A percentile compares a stretch with the other conserved stretches of the same genome.
phyloP scores from a whole-genome alignment of 37 sponge, comb jelly and placozoan genomes.

The Tethya wilhelma region DNA sequence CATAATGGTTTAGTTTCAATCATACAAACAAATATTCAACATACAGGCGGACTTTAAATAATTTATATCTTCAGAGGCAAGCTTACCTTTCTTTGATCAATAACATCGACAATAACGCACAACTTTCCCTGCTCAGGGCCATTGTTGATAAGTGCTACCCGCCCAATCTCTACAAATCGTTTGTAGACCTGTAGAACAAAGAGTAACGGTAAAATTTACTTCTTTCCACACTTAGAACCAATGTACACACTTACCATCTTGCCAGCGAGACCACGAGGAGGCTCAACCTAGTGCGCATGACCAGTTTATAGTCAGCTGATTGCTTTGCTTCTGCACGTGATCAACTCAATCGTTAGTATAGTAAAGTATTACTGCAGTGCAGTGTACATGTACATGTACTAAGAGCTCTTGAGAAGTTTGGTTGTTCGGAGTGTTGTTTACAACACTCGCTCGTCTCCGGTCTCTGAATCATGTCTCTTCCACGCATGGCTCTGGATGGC shows the following conservation, averaged over 20 bases:
- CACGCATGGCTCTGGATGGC: slow-evolving; percentile 3
- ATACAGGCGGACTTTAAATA: too few species aligned
- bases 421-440: too few species aligned
- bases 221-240: background rate
- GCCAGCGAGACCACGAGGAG: slow-evolving; percentile 4
- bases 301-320: background rate
- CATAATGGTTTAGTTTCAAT: background rate
- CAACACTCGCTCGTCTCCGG: too few species aligned
- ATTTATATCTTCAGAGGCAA: too few species aligned
- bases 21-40: background rate
- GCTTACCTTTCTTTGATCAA: slow-evolving; percentile 93
- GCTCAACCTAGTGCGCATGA: slow-evolving; percentile 22
- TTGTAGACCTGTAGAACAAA: slow-evolving; percentile 77
- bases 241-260: background rate
- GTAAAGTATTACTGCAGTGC: background rate
- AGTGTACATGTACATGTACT: too few species aligned
- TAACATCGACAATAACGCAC: slow-evolving; percentile 91
- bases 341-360: background rate
- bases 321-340: background rate
- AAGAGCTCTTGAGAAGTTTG: too few species aligned
- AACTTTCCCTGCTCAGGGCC: slow-evolving; percentile 89
- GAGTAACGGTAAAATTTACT: background rate
- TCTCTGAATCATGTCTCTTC: background rate
- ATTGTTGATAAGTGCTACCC: slow-evolving; percentile 75
- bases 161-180: slow-evolving; percentile 94